Conservation (phyloP, 2,888 invertebrate genomes). For the Anarsia innoxiella region DNA sequence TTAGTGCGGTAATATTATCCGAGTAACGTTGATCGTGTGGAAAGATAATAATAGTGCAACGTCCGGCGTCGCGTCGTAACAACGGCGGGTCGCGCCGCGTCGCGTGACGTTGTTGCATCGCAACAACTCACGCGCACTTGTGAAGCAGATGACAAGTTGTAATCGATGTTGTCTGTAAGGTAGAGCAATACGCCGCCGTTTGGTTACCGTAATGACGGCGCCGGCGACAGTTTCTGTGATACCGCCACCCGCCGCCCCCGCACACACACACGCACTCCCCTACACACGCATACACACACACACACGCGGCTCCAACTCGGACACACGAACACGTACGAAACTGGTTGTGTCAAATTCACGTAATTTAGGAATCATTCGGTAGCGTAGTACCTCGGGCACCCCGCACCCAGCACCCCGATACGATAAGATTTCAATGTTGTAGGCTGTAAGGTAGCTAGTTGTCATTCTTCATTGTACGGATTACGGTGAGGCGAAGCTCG, state of each 20-base stretch:
- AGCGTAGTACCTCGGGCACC: slow-evolving; percentile 11
- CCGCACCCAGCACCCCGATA: slow-evolving; percentile 18
- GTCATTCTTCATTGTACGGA: slow-evolving; percentile 41
- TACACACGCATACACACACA: neutral
- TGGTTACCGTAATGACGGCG: too few relatives aligned
- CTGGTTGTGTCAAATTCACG: slow-evolving; percentile 31
- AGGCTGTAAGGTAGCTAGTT: slow-evolving; percentile 60
- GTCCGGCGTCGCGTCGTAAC: slow-evolving; percentile 31
- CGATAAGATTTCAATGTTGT: slow-evolving; percentile 51
- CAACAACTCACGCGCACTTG: too few relatives aligned
- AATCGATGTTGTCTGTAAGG: too few relatives aligned
- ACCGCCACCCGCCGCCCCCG: slow-evolving; percentile 15
- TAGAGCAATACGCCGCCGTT: too few relatives aligned
- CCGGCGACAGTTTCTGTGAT: slow-evolving; percentile 38
- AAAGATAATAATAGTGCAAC: slow-evolving; percentile 54
- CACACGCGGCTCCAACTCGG: slow-evolving; percentile 7
- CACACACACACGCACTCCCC: neutral
- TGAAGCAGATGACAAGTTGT: too few relatives aligned
- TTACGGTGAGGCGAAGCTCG: slow-evolving; percentile 21
- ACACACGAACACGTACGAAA: slow-evolving; percentile 18
- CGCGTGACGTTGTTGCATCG: too few relatives aligned
- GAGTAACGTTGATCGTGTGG: slow-evolving; percentile 48
- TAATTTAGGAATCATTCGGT: slow-evolving; percentile 24
- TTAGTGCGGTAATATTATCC: slow-evolving; percentile 53
- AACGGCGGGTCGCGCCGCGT: slow-evolving; percentile 17